Base-by-base conservation (phyloP, 2,113 vertebrate genomes). In the Hypocryptadius cinnamomeus region DNA sequence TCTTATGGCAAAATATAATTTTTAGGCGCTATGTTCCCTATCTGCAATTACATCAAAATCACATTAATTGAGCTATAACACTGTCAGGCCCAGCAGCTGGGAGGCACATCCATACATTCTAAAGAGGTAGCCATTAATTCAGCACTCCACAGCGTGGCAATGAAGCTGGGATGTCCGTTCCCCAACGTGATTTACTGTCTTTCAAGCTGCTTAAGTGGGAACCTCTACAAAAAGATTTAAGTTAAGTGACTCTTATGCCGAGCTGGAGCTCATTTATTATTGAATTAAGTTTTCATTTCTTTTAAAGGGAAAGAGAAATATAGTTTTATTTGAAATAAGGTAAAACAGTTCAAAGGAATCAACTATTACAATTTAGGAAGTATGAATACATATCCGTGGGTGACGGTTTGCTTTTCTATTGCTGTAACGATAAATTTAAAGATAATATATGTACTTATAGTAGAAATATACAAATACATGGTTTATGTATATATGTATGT, bases 181-280 rank as follows among this genome's bases (percentile, higher is more conserved):
- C 94, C 96, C 97, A 94, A 96, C 47, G 42, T 98, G 98, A 98
- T 98, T 98, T 98, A 98, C 98, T 97, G 97, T 98, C 98, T 98
- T 98, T 98, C 98, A 97, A 97, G 97, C 97, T 96, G 97, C 97
- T 97, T 98, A 98, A 98, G 98, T 98, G 97, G 97, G 97, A 98
- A 98, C 97, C 98, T 98, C 98, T 98, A 98, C 98, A 98, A 98
- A 98, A 98, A 98, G 98, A 98, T 98, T 98, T 98, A 98, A 98
- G 98, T 98, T 98, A 98, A 98, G 98, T 98, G 98, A 98, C 98
- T 98, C 97, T 98, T 97, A 95, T 97, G 97, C 97, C 30, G 79
- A 97, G 98, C 98, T 95, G 97, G 96, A 98, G 97, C 98, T 98
- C 98, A 98, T 98, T 98, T 98, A 98, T 98, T 98, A 98, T 98